A percentile compares a stretch with the other conserved stretches of the same genome.
Conservation (phyloP, 2,888 invertebrate species). For the Eupsilia transversa region DNA sequence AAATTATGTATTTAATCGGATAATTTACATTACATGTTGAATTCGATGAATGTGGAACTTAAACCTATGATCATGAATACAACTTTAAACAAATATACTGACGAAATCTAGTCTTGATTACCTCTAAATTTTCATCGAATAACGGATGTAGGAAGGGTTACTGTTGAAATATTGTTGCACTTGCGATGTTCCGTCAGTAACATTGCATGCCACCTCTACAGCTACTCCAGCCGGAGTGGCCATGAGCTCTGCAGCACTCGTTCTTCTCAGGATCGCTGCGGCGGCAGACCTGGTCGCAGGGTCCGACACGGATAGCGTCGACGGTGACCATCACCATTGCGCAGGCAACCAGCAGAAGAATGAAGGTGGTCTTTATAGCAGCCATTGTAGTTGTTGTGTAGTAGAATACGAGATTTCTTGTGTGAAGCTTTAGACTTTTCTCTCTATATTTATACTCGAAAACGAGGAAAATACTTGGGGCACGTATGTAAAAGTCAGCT, state of each 20-base stretch:
- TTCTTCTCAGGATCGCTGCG: conserved; percentile 8
- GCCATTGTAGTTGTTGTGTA: conserved; percentile 27
- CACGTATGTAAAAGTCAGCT: neutral
- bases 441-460: conserved; percentile 16
- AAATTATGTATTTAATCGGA: conserved; percentile 5
- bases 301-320: conserved; percentile 28
- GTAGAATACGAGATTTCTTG: conserved; percentile 10
- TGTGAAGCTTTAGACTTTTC: conserved; percentile 12
- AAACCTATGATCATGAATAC: neutral
- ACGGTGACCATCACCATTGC: conserved; percentile 40
- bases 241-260: conserved; percentile 47
- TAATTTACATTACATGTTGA: neutral
- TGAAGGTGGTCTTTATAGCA: conserved; percentile 37
- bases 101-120: neutral
- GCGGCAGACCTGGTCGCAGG: conserved; percentile 45
- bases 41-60: neutral
- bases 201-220: conserved; percentile 23
- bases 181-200: neutral
- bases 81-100: neutral
- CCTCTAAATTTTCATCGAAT: neutral
- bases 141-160: neutral
- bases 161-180: neutral
- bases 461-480: conserved; percentile 1
- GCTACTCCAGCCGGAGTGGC: neutral
- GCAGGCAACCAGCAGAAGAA: conserved; percentile 39